These are phyloP conservation scores for Tringa solitaria DNA, from an alignment of 2,113 vertebrate species.

Conservation along the genomic window DNA sequence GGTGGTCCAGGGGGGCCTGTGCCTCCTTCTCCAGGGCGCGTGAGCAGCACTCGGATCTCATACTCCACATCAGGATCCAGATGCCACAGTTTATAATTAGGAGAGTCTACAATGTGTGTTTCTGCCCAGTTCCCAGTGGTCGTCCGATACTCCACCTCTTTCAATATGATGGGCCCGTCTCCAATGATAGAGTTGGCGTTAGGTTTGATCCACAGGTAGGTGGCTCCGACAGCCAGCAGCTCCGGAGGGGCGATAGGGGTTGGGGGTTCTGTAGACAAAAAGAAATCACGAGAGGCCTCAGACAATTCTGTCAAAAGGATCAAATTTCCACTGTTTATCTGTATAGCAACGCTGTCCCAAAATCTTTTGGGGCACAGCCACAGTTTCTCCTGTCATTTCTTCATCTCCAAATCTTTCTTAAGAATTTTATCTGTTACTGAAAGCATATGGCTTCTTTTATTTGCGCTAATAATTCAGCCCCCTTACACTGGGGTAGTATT, in stretches of 20 bases:
- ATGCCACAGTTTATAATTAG: conserved; percentile 97
- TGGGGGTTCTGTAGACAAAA: conserved; percentile 83
- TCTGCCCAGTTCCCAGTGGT: conserved; percentile 95
- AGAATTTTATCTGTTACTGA: not conserved
- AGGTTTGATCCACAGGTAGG: conserved; percentile 97
- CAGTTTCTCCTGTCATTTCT: not conserved
- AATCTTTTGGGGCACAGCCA: not conserved
- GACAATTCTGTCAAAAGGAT: not conserved
- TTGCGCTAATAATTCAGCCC: not conserved
- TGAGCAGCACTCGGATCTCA: conserved; percentile 94
- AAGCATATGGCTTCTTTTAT: not conserved
- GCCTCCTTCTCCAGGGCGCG: conserved; percentile 92
- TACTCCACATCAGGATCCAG: conserved; percentile 97
- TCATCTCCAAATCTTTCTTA: not conserved
- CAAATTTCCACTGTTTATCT: accelerated
- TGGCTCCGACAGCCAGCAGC: conserved; percentile 92
- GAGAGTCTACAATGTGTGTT: conserved; percentile 92
- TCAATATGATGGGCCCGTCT: conserved; percentile 94
- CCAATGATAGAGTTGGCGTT: conserved; percentile 99
- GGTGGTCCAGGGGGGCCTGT: conserved; percentile 92
- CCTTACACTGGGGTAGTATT: not conserved
- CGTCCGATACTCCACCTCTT: conserved; percentile 95
- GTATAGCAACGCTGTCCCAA: not conserved
- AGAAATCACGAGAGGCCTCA: not conserved
- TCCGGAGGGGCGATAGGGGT: conserved; percentile 94